Evolutionary conservation across 2,113 vertebrate genomes (phyloP).

Genomic region (Romanogobio albipinnatus): DNA sequence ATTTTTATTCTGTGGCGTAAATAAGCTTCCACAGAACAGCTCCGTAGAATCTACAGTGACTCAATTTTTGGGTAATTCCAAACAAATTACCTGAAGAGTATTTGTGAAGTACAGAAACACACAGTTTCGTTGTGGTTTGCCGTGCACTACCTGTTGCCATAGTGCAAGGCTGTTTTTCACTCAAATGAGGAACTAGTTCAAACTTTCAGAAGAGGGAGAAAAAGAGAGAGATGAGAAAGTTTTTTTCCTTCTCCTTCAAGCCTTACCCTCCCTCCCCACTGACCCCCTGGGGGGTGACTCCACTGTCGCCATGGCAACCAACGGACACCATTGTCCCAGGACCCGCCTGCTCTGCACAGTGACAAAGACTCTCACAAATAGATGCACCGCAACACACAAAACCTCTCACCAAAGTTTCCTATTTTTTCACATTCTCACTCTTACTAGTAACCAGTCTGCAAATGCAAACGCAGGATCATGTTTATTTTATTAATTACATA

Average conservation of each 20-base stretch:
- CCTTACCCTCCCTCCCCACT: conserved; percentile 70
- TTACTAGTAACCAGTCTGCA: not conserved
- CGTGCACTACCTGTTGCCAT: conserved; percentile 33
- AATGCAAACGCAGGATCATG: not conserved
- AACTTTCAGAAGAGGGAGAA: conserved; percentile 26
- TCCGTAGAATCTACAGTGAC: not conserved
- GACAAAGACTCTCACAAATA: conserved; percentile 69
- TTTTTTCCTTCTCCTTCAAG: conserved; percentile 71
- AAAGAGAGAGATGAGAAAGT: conserved; percentile 72
- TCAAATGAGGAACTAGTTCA: conserved; percentile 20
- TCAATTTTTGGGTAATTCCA: not conserved
- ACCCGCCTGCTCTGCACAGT: conserved; percentile 78
- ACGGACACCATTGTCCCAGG: conserved; percentile 80
- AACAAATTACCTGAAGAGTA: not conserved
- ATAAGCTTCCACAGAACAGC: not conserved
- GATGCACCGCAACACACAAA: conserved; percentile 61
- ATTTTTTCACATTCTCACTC: conserved; percentile 44
- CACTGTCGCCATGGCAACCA: conserved; percentile 79
- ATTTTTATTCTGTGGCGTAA: not conserved
- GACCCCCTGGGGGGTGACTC: conserved; percentile 67
- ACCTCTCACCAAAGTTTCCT: conserved; percentile 55
- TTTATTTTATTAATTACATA: not conserved
- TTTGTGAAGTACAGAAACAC: conserved; percentile 13
- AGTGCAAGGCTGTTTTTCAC: conserved; percentile 9
- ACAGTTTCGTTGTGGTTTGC: conserved; percentile 13